phyloP scores from a whole-genome alignment of 2,888 invertebrate species.

The Chaetogeoica ovagalla region DNA sequence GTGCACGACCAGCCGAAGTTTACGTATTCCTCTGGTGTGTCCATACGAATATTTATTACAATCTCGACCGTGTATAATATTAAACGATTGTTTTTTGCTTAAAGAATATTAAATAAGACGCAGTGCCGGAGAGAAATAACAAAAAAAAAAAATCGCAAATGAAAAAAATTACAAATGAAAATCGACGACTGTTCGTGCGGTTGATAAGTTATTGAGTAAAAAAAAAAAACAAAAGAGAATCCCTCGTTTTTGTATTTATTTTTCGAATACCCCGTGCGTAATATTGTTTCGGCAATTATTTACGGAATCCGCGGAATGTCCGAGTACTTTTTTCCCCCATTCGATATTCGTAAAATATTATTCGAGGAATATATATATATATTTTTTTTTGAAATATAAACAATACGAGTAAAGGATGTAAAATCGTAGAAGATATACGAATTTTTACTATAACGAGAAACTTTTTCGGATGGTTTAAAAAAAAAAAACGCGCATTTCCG shows the following conservation, averaged over 20 bases:
- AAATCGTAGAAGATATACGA: no score
- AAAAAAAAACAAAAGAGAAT: no score
- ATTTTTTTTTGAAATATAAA: not conserved
- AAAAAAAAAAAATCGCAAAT: no score
- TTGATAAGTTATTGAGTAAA: no score
- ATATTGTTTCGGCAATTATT: not conserved
- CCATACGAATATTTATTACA: not conserved
- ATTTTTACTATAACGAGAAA: no score
- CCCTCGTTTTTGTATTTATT: no score
- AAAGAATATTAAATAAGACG: slow-evolving; percentile 15
- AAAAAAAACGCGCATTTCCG: no score
- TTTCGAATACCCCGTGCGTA: no score
- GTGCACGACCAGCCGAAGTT: no score
- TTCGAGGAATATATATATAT: not conserved
- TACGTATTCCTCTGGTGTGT: no score
- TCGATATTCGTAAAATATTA: not conserved
- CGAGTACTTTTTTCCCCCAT: not conserved
- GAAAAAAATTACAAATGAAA: not conserved
- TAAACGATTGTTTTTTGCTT: not conserved
- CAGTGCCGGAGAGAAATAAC: no score
- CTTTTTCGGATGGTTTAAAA: no score
- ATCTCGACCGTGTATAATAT: not conserved
- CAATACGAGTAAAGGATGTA: not conserved
- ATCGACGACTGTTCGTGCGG: not conserved
- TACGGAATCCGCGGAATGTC: not conserved